A percentile compares a stretch with the other conserved stretches of the same genome.
Evolutionary conservation across 2,113 vertebrate genomes (phyloP).

Genomic region (Daboia siamensis): DNA sequence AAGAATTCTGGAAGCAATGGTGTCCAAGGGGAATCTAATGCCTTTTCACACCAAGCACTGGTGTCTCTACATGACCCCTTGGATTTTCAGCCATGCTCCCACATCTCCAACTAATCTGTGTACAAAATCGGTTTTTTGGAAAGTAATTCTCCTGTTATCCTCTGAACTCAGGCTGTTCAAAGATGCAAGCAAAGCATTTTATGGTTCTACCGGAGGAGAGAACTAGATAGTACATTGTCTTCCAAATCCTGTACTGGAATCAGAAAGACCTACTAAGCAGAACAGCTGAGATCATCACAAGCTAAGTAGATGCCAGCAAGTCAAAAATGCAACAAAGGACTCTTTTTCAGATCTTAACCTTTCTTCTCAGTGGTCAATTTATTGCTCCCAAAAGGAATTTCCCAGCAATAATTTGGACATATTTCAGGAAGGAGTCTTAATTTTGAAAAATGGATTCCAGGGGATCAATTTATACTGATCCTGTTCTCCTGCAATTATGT

Average conservation of each 20-base stretch:
- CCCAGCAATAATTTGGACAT: conserved; percentile 55
- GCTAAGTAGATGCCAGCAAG: neutral
- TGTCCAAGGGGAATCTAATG: neutral
- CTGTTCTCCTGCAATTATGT: conserved; percentile 49
- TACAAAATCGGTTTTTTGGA: neutral
- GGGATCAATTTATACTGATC: conserved; percentile 54
- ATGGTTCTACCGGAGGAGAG: neutral
- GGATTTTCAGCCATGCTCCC: neutral
- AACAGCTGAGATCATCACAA: neutral
- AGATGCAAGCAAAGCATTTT: neutral
- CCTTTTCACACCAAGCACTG: neutral
- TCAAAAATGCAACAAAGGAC: conserved; percentile 35
- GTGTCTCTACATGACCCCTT: neutral
- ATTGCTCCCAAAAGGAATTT: conserved; percentile 57
- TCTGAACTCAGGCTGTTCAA: neutral
- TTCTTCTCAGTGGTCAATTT: conserved; percentile 48
- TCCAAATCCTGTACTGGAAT: neutral
- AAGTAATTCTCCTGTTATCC: neutral
- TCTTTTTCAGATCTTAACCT: conserved; percentile 51
- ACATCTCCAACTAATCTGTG: neutral
- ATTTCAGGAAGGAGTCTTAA: conserved; percentile 47
- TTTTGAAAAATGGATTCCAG: conserved; percentile 63
- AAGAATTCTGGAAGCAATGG: neutral
- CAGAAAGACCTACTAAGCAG: neutral
- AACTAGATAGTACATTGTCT: neutral